Evolutionary conservation across 2,888 invertebrate genomes (phyloP).

Genomic region (Pristionchus entomophagus): DNA sequence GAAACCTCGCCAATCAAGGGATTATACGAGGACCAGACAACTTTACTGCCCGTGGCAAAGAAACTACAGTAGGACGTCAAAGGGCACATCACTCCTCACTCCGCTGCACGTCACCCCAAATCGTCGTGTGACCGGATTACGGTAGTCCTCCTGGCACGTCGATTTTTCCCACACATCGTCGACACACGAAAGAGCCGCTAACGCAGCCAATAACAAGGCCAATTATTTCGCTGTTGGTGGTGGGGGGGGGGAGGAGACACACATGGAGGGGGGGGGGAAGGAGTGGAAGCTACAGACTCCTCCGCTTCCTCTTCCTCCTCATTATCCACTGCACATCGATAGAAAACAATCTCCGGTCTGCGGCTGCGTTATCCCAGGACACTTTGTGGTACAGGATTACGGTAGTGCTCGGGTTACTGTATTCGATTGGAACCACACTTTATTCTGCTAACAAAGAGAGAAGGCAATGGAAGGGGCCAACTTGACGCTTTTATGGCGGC

Average conservation of each 20-base stretch:
- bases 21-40: not conserved
- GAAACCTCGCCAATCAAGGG: not conserved
- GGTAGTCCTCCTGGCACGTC: too few relatives aligned
- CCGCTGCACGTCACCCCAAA: not conserved
- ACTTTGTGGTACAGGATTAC: too few relatives aligned
- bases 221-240: not conserved
- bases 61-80: not conserved
- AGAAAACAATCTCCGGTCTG: too few relatives aligned
- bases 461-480: not conserved
- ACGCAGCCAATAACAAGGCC: slow-evolving; percentile 15
- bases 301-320: not conserved
- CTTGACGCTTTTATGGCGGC: too few relatives aligned
- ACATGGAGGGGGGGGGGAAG: not conserved
- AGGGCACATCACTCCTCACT: not conserved
- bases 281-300: not conserved
- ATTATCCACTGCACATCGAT: too few relatives aligned
- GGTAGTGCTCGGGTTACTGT: too few relatives aligned
- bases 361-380: too few relatives aligned
- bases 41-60: slow-evolving; percentile 1
- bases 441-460: not conserved
- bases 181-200: not conserved
- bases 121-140: not conserved
- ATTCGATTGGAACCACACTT: too few relatives aligned
- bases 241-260: not conserved
- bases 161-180: slow-evolving; percentile 11